These are phyloP conservation scores for Myiozetetes cayanensis DNA, from an alignment of 2,113 vertebrate genomes.

Conservation along the genomic window DNA sequence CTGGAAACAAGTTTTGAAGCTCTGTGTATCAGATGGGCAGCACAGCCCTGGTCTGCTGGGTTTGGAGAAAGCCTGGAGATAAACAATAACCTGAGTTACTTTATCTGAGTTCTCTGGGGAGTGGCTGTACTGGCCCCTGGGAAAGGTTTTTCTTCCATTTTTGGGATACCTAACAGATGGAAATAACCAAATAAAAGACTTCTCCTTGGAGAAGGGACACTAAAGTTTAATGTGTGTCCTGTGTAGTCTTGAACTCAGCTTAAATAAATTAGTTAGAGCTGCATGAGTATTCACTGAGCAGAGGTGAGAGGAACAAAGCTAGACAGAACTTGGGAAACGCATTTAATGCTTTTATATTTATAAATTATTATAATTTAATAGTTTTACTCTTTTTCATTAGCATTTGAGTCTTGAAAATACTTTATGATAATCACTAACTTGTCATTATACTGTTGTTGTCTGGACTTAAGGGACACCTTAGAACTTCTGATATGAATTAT, in stretches of 20 bases:
- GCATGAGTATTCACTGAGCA: background rate
- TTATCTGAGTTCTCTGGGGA: background rate
- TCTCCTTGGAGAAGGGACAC: background rate
- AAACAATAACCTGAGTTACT: background rate
- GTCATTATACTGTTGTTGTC: background rate
- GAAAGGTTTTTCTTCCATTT: background rate
- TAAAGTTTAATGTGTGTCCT: background rate
- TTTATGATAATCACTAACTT: background rate
- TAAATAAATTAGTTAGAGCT: background rate
- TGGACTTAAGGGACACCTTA: background rate
- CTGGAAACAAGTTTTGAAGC: background rate
- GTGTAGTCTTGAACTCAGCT: background rate
- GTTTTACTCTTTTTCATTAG: background rate
- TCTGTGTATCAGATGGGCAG: background rate
- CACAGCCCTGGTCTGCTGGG: background rate
- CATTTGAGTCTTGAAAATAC: background rate
- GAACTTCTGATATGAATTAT: background rate
- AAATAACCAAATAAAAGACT: background rate
- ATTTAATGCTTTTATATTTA: background rate
- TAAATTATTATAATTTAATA: background rate
- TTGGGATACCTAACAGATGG: background rate
- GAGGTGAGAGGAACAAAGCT: background rate
- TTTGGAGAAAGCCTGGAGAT: background rate
- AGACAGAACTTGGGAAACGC: background rate
- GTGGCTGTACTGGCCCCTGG: background rate